A percentile compares a stretch with the other conserved stretches of the same genome.
Conservation (phyloP, 2,797 vertebrate genomes). For the Acanthurus leucopareius region DNA sequence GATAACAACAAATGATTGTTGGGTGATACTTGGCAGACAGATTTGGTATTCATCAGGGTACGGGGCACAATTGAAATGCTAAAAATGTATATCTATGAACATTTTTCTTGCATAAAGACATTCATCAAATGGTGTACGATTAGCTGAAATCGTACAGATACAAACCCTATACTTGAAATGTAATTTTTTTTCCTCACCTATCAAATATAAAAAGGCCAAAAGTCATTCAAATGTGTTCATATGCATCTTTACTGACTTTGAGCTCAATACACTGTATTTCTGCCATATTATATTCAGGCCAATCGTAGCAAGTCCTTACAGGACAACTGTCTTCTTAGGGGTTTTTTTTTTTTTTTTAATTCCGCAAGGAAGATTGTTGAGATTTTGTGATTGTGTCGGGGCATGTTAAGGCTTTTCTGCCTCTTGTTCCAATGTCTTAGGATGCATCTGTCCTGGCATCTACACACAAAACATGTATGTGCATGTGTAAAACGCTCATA, state of each 20-base stretch:
- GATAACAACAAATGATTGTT: background rate
- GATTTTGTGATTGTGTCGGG: constrained; percentile 77
- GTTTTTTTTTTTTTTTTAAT: constrained; percentile 62
- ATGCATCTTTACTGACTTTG: constrained; percentile 9
- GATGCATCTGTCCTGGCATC: constrained; percentile 46
- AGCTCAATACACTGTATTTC: constrained; percentile 12
- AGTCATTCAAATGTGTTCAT: background rate
- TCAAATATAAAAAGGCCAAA: background rate
- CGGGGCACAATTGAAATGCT: background rate
- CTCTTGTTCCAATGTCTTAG: constrained; percentile 36
- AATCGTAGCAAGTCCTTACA: constrained; percentile 76
- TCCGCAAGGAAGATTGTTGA: constrained; percentile 76
- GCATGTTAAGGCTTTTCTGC: constrained; percentile 73
- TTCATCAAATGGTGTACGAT: background rate
- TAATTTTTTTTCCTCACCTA: background rate
- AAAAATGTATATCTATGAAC: background rate
- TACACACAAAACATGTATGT: constrained; percentile 3
- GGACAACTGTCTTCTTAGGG: constrained; percentile 46
- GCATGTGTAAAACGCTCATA: constrained; percentile 23
- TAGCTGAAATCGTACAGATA: background rate
- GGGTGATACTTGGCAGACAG: background rate
- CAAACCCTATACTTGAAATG: background rate
- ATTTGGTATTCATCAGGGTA: background rate
- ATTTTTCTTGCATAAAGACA: background rate
- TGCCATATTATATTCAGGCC: constrained; percentile 32